Conservation (phyloP, 2,113 vertebrate species). For the Bos indicus region DNA sequence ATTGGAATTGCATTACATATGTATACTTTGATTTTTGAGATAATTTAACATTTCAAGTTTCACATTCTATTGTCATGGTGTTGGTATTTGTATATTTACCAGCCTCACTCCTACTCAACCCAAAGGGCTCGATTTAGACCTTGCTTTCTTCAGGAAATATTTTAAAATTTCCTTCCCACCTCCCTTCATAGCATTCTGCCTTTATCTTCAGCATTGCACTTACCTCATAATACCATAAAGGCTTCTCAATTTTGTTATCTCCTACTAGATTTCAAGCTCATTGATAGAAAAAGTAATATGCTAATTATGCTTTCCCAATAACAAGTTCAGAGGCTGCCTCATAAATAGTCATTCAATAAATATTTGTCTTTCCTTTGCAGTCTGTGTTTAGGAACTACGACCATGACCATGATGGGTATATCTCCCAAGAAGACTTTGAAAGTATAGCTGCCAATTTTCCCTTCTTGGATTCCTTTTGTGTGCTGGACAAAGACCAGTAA, state of each 20-base stretch:
- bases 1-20: background rate
- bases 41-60: background rate
- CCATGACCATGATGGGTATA: slow-evolving; percentile 95
- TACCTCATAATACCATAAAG: background rate
- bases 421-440: slow-evolving; percentile 98
- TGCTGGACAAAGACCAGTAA: slow-evolving; percentile 99
- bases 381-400: slow-evolving; percentile 99
- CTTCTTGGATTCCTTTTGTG: slow-evolving; percentile 97
- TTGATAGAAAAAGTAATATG: background rate
- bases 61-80: background rate
- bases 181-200: background rate
- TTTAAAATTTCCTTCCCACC: background rate
- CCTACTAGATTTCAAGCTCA: background rate
- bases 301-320: background rate
- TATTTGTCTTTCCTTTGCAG: slow-evolving; percentile 77
- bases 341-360: background rate
- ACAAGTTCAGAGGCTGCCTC: background rate
- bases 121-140: background rate
- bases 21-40: background rate
- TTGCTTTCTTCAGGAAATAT: background rate
- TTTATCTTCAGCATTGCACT: background rate
- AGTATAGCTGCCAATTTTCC: slow-evolving; percentile 97
- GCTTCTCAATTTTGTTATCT: background rate
- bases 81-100: background rate
- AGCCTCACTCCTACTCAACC: background rate